Conservation (phyloP, 2,888 invertebrate species). For the Nomada goodeniana region DNA sequence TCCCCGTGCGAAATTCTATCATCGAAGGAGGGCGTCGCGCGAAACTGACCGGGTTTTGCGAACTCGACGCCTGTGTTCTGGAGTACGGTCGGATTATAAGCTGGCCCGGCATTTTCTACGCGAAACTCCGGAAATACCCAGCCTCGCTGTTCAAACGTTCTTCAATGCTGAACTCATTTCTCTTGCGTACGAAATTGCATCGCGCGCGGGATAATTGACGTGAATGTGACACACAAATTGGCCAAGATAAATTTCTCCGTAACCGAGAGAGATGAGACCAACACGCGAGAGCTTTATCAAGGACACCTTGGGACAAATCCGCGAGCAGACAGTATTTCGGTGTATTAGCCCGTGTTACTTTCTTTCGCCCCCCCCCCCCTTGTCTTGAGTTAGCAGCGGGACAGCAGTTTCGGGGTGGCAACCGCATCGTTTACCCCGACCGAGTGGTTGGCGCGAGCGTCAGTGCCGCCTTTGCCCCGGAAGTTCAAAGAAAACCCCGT, state of each 20-base stretch:
- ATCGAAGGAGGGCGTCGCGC: slow-evolving; percentile 16
- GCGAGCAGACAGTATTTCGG: slow-evolving; percentile 30
- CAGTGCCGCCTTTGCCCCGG: slow-evolving; percentile 52
- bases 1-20: slow-evolving; percentile 19
- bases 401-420: slow-evolving; percentile 51
- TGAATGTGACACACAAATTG: too few species aligned
- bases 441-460: slow-evolving; percentile 27
- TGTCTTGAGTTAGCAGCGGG: slow-evolving; percentile 17
- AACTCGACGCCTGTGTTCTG: not conserved
- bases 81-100: too few species aligned
- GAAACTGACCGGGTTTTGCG: slow-evolving; percentile 38
- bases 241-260: not conserved
- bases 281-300: not conserved
- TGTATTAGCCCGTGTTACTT: slow-evolving; percentile 24
- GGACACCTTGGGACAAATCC: slow-evolving; percentile 30
- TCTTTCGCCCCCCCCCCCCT: slow-evolving; percentile 6
- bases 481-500: slow-evolving; percentile 73
- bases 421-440: slow-evolving; percentile 68
- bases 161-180: not conserved
- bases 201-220: too few species aligned
- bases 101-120: not conserved
- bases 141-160: not conserved
- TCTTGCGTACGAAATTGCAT: not conserved
- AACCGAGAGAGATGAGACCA: too few species aligned
- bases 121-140: too few species aligned